Conservation (phyloP, 2,888 invertebrate species). For the Pheosia tremula region DNA sequence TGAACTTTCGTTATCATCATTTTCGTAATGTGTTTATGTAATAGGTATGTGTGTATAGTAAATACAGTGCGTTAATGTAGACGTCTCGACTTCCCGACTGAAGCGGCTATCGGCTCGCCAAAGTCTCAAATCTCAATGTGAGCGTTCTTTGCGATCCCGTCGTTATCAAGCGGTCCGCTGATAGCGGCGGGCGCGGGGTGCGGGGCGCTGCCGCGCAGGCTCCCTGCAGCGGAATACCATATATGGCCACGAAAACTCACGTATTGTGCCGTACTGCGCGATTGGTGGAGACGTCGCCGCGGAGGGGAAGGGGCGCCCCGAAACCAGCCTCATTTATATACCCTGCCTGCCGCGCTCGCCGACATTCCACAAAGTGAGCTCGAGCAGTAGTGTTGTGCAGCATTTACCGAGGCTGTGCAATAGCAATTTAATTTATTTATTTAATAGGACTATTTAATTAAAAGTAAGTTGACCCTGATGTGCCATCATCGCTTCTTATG, state of each 20-base stretch:
- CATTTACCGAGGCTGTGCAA: constrained; percentile 80
- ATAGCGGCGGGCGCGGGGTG: constrained; percentile 54
- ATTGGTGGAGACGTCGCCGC: constrained; percentile 84
- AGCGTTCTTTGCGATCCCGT: constrained; percentile 49
- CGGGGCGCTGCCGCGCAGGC: constrained; percentile 72
- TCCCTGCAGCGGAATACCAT: constrained; percentile 84
- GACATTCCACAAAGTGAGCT: constrained; percentile 83
- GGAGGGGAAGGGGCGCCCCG: constrained; percentile 82
- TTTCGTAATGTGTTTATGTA: constrained; percentile 13
- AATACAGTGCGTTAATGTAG: constrained; percentile 14
- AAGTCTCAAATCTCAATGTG: constrained; percentile 46
- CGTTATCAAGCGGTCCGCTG: constrained; percentile 72
- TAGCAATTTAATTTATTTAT: constrained; percentile 82
- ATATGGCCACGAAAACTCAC: constrained; percentile 77
- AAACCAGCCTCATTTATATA: constrained; percentile 84
- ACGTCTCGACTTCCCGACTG: constrained; percentile 12
- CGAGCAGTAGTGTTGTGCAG: constrained; percentile 79
- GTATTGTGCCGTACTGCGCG: constrained; percentile 83
- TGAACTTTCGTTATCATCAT: constrained; percentile 44
- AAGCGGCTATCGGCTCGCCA: constrained; percentile 31
- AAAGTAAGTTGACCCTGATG: constrained; percentile 75
- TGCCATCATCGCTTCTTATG: constrained; percentile 49
- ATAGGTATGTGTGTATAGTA: constrained; percentile 19
- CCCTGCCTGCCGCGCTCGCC: constrained; percentile 74
- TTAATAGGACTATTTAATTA: constrained; percentile 82